A percentile compares a stretch with the other conserved stretches of the same genome.
phyloP scores from a whole-genome alignment of 23 tunicate genomes.

The Botrylloides violaceus region DNA sequence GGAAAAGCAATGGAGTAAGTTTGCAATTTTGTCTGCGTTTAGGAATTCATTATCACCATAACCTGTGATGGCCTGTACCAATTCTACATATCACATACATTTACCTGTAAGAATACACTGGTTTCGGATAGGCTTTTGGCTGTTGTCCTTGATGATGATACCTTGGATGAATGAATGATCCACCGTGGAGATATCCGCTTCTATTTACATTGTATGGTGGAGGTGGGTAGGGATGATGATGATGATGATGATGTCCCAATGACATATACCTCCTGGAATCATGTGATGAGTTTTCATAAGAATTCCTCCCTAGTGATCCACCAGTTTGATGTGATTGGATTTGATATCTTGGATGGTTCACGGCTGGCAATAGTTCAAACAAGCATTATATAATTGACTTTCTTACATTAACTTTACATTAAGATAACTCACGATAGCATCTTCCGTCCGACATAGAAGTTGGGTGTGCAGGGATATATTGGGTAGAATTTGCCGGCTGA shows the following conservation, averaged over 20 bases:
- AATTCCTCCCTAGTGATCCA: conserved; percentile 13
- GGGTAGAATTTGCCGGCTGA: neutral
- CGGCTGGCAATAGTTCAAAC: no score
- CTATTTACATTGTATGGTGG: conserved; percentile 54
- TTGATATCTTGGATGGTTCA: conserved; percentile 39
- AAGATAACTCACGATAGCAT: neutral
- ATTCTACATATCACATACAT: no score
- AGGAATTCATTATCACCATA: no score
- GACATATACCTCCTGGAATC: conserved; percentile 23
- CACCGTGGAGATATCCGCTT: conserved; percentile 31
- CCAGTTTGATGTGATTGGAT: conserved; percentile 15
- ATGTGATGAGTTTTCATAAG: conserved; percentile 1
- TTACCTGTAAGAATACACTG: conserved; percentile 94
- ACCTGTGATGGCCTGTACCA: no score
- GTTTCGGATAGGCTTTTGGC: conserved; percentile 87
- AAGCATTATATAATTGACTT: no score
- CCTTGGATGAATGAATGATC: conserved; percentile 30
- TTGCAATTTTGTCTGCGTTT: no score
- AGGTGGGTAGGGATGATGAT: conserved; percentile 71
- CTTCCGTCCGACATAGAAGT: neutral
- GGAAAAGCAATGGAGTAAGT: no score
- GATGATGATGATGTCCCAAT: no score
- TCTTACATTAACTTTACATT: no score
- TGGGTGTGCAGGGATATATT: neutral
- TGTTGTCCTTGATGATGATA: conserved; percentile 29